A percentile compares a stretch with the other conserved stretches of the same genome.
These are phyloP conservation scores for Mesochorus sp. DNA, from an alignment of 2,888 invertebrate species.

Conservation along the genomic window DNA sequence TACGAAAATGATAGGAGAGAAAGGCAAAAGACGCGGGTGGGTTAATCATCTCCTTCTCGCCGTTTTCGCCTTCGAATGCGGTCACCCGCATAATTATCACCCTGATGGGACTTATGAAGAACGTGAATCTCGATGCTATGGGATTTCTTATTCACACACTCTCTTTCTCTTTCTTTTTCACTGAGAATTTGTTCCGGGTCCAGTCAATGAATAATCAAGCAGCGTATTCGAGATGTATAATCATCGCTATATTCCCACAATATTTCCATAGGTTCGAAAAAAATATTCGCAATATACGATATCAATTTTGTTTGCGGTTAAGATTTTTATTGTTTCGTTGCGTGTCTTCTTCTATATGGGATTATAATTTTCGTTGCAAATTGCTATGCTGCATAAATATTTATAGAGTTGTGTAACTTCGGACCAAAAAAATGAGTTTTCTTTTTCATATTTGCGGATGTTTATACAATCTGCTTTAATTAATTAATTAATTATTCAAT, in stretches of 20 bases:
- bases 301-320: not conserved
- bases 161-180: not conserved
- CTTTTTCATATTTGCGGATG: too few species aligned
- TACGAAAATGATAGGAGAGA: conserved; percentile 34
- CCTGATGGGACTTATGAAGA: conserved; percentile 33
- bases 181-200: conserved; percentile 50
- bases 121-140: conserved; percentile 12
- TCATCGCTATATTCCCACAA: conserved; percentile 50
- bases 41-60: not conserved
- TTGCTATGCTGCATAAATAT: too few species aligned
- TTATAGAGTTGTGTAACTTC: too few species aligned
- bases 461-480: too few species aligned
- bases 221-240: not conserved
- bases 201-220: conserved; percentile 32
- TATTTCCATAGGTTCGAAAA: conserved; percentile 9
- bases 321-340: not conserved
- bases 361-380: not conserved
- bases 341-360: conserved; percentile 1
- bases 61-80: conserved; percentile 40
- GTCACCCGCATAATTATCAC: conserved; percentile 61
- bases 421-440: too few species aligned
- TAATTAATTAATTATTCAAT: too few species aligned
- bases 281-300: conserved; percentile 24
- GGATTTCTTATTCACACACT: conserved; percentile 7
- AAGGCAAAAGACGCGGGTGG: conserved; percentile 34